Base-by-base conservation (phyloP, 2,888 invertebrate genomes). In the Tinea pellionella region DNA sequence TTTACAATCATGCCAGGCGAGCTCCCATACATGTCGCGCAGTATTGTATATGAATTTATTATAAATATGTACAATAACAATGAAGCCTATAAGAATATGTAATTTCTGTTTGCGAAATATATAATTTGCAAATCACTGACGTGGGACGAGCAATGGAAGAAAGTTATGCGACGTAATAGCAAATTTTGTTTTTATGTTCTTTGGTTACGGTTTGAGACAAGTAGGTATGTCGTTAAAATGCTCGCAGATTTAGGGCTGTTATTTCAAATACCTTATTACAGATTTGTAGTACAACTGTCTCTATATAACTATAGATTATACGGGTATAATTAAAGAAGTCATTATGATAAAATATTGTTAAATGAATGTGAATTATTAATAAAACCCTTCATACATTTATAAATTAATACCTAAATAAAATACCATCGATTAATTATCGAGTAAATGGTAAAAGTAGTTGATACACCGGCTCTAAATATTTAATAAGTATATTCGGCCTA, bases 151-250 rank as follows among this genome's bases (percentile, higher is more conserved):
- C 24, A 6, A 13, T 16, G 47, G 16, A 47, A 47, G 47, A 47
- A 47, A 47, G 47, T 47, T 47, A 47, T 47, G 9, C 47, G 16
- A 47, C 15, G 47, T 47, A 47, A 47, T 47, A 47, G 47, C 47
- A 15, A n/a, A 47, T 47, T 47, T 47, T 47, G 47, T 47, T 47
- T 47, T 47, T 47, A 16, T 47, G 47, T 9, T 16, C 15, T 15
- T 1, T 47, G 47, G 47, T 47, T 16, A 47, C 47, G 47, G 47
- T 47, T 16, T 47, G 47, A 9, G 47, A 8, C 47, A 47, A 47
- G 47, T n/a, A n/a, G n/a, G n/a, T 47, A 9, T 47, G 47, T 47
- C 47, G 47, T 47, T 16, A 47, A 24, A 47, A 47, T 47, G 37
- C 37, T 30, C 9, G 2, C 9, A n/a, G 37, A 9, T 2, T 37